phyloP scores from a whole-genome alignment of 2,888 invertebrate genomes.

The Volucella bombylans region DNA sequence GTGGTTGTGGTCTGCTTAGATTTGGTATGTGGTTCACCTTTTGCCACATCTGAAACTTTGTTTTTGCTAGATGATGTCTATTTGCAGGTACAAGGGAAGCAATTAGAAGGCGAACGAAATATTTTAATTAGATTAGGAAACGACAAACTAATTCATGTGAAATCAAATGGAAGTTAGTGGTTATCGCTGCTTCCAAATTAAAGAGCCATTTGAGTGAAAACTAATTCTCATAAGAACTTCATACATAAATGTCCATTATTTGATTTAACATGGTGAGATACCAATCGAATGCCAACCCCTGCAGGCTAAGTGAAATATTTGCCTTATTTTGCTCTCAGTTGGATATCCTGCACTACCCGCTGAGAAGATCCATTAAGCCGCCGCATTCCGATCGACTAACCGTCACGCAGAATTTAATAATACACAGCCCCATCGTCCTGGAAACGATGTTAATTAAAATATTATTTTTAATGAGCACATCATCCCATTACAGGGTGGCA shows the following conservation, averaged over 20 bases:
- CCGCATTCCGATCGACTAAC: too few species aligned
- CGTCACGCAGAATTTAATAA: background rate
- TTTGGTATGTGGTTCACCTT: conserved; percentile 60
- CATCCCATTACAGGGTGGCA: background rate
- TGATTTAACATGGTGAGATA: too few species aligned
- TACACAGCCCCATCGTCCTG: background rate
- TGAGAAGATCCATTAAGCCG: conserved; percentile 23
- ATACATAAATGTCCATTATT: too few species aligned
- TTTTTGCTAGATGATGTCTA: conserved; percentile 24
- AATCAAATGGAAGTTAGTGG: conserved; percentile 51
- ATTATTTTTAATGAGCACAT: conserved; percentile 58
- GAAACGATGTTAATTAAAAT: conserved; percentile 61
- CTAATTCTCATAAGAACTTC: background rate
- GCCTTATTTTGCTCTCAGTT: background rate
- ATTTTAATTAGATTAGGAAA: conserved; percentile 67
- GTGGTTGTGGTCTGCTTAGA: conserved; percentile 48
- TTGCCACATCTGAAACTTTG: conserved; percentile 32
- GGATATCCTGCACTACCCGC: too few species aligned
- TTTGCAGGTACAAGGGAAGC: conserved; percentile 39
- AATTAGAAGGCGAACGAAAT: conserved; percentile 63
- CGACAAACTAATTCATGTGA: conserved; percentile 62
- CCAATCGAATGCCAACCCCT: too few species aligned
- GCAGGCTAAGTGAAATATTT: background rate
- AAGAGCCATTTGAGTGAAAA: background rate
- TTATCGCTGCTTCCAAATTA: conserved; percentile 5